phyloP scores from a whole-genome alignment of 92 coral and sea anemone genomes.

The Umimayanthus chanpuru region DNA sequence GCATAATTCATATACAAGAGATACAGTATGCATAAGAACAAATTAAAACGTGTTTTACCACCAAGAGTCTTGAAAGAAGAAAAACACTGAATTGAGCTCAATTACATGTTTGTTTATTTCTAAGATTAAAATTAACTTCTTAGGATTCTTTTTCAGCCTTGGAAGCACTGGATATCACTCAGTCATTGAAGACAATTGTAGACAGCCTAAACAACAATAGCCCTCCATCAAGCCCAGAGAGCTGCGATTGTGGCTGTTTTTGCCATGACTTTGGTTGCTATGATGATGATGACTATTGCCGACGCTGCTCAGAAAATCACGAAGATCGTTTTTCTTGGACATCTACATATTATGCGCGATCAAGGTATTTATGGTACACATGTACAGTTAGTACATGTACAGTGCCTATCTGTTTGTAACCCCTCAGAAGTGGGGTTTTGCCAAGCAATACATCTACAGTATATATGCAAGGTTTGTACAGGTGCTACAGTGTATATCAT shows the following conservation, averaged over 20 bases:
- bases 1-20: too few relatives aligned
- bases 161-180: slow-evolving; percentile 42
- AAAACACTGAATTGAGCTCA: too few relatives aligned
- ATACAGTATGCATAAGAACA: too few relatives aligned
- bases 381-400: not conserved
- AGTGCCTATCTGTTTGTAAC: not conserved
- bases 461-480: not conserved
- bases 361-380: not conserved
- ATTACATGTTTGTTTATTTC: too few relatives aligned
- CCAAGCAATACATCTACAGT: too few relatives aligned
- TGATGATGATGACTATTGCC: slow-evolving; percentile 6
- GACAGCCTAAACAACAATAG: slow-evolving; percentile 26
- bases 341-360: not conserved
- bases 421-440: too few relatives aligned
- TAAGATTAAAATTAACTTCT: not conserved
- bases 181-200: slow-evolving; percentile 38
- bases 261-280: not conserved
- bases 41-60: too few relatives aligned
- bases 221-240: slow-evolving; percentile 46
- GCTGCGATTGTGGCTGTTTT: slow-evolving; percentile 37
- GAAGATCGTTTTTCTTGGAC: not conserved
- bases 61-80: too few relatives aligned
- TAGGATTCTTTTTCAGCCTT: slow-evolving; percentile 26
- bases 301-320: slow-evolving; percentile 11
- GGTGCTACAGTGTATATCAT: not conserved